phyloP scores from a whole-genome alignment of 2,888 invertebrate species.

The Drosophila antonietae region DNA sequence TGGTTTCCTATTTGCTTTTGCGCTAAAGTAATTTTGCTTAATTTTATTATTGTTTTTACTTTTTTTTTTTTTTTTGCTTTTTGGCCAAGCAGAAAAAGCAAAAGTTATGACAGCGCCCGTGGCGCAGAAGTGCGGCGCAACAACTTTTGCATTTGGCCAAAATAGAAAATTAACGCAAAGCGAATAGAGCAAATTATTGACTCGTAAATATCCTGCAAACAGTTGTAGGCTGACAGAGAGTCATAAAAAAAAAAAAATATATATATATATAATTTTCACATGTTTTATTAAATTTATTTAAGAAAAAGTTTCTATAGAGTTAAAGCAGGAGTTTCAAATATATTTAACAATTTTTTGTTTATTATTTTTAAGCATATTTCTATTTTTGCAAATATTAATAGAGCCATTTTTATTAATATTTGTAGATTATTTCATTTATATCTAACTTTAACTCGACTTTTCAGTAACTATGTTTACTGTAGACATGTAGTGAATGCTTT shows the following conservation, averaged over 20 bases:
- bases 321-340: no score
- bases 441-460: no score
- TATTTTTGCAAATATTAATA: no score
- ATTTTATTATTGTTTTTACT: conserved; percentile 16
- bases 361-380: no score
- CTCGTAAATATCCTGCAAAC: conserved; percentile 1
- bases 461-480: no score
- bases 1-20: conserved; percentile 25
- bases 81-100: conserved; percentile 9
- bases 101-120: conserved; percentile 56
- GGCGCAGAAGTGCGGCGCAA: conserved; percentile 51
- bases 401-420: no score
- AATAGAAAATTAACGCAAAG: conserved; percentile 27
- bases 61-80: neutral
- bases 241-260: neutral
- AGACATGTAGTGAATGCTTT: no score
- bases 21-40: conserved; percentile 28
- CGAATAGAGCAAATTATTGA: neutral
- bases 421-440: no score
- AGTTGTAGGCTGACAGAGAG: neutral
- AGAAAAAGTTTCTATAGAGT: no score
- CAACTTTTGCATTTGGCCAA: conserved; percentile 59
- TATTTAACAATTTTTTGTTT: no score
- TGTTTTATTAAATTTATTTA: no score
- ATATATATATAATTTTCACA: no score